phyloP scores from a whole-genome alignment of 2,888 invertebrate species.

The Abscondita cerata region DNA sequence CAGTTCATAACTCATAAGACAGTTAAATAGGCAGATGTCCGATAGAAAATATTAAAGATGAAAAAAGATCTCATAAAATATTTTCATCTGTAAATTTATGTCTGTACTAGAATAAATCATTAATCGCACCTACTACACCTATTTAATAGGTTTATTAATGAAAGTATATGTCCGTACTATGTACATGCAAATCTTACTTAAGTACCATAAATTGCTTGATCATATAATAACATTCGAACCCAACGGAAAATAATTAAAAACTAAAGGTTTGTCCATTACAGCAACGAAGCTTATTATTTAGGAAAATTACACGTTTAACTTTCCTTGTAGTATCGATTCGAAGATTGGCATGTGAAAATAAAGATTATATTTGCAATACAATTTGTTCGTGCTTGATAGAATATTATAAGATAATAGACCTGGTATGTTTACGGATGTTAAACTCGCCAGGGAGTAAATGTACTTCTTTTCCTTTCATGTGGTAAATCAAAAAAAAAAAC shows the following conservation, averaged over 20 bases:
- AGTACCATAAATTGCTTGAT: too few species aligned
- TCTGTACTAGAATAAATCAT: slow-evolving; percentile 13
- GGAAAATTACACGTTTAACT: slow-evolving; percentile 22
- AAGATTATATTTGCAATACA: slow-evolving; percentile 31
- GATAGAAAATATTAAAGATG: slow-evolving; percentile 6
- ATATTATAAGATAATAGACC: slow-evolving; percentile 41
- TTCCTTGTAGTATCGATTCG: slow-evolving; percentile 17
- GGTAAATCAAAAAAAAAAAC: slow-evolving; percentile 4
- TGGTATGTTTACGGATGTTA: slow-evolving; percentile 41
- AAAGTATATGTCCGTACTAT: too few species aligned
- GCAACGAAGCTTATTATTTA: slow-evolving; percentile 16
- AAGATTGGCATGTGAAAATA: slow-evolving; percentile 25
- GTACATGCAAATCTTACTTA: too few species aligned
- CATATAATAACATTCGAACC: too few species aligned
- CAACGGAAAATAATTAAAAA: too few species aligned
- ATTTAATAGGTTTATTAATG: background rate
- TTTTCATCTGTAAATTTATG: slow-evolving; percentile 16
- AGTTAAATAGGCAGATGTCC: slow-evolving; percentile 11
- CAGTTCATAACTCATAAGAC: too few species aligned
- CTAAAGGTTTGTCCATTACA: slow-evolving; percentile 5
- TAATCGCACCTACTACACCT: slow-evolving; percentile 19
- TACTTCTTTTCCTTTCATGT: slow-evolving; percentile 24
- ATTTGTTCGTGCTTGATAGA: slow-evolving; percentile 37
- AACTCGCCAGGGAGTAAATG: slow-evolving; percentile 44
- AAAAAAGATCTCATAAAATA: slow-evolving; percentile 8